Percentiles rank a stretch among this genome's conserved stretches.
These are phyloP conservation scores for Lytechinus pictus DNA, from an alignment of 35 echinoderm and acorn worm species.

Conservation along the genomic window DNA sequence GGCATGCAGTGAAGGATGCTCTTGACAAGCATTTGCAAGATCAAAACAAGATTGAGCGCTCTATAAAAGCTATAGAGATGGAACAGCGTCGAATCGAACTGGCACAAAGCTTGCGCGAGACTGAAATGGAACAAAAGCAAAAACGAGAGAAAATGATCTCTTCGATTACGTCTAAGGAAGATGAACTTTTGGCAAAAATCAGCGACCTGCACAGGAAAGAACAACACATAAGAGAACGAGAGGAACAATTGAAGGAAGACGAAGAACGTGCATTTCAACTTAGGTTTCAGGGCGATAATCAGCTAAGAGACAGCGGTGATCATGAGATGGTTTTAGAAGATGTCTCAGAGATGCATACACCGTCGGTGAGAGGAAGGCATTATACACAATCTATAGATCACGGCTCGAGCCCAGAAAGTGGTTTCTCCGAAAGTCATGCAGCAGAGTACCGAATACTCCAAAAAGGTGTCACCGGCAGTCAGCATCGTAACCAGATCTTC, in stretches of 20 bases:
- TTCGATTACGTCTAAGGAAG: not conserved
- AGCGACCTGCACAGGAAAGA: slow-evolving; percentile 37
- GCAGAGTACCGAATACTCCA: slow-evolving; percentile 56
- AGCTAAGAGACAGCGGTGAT: not conserved
- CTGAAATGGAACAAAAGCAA: slow-evolving; percentile 22
- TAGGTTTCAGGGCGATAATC: not conserved
- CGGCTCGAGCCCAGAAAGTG: slow-evolving; percentile 36
- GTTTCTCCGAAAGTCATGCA: slow-evolving; percentile 25
- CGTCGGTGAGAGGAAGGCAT: not conserved
- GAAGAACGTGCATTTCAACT: slow-evolving; percentile 18
- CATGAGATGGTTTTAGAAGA: slow-evolving; percentile 5
- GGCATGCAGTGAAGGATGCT: slow-evolving; percentile 18
- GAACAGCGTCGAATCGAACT: slow-evolving; percentile 48
- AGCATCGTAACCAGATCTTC: slow-evolving; percentile 50
- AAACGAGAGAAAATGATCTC: not conserved
- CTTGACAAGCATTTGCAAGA: slow-evolving; percentile 27
- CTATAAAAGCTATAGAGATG: slow-evolving; percentile 37
- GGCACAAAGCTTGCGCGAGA: slow-evolving; percentile 26
- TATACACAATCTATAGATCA: not conserved
- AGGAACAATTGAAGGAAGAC: not conserved
- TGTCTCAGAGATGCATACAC: slow-evolving; percentile 20
- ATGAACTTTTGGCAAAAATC: not conserved
- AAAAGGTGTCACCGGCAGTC: slow-evolving; percentile 9
- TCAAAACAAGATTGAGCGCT: slow-evolving; percentile 31
- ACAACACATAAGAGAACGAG: not conserved